Evolutionary conservation across 2,797 vertebrate genomes (phyloP), one percentile per base, ranked within the genome.

Genomic region (Gila robusta): DNA sequence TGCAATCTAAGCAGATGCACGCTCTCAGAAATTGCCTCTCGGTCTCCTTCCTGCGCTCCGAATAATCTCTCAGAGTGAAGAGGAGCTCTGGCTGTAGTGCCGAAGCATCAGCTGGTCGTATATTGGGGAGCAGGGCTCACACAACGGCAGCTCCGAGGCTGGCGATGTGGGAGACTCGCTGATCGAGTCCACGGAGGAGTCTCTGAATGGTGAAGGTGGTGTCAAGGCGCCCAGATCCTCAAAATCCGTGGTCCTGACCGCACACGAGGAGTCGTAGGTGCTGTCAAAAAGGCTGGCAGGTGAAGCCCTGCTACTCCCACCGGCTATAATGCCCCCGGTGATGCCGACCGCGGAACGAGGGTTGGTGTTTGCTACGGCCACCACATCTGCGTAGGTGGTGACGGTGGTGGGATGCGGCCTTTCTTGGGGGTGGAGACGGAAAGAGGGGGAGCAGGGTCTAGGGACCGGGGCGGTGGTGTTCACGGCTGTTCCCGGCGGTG

Each of bases 51-150:
- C 32, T 44, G 74, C 35, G 32, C 59, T 82, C 41, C 72, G 17
- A 41, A 80, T 69, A 28, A 26, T 62, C 78, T 69, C 66, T 86
- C 78, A 78, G 77, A 99, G 95, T 2, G 98, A 99, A 86, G 98
- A 99, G 81, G 98, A 99, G 94, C 98, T 99, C 94, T 99, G 98
- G 90, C 97, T 96, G 93, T 98, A 99, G 94, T 99, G 98, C 94
- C 96, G 96, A 92, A 98, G 96, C 92, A 99, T 94, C 82, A 99
- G 96, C 1, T 96, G 96, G 94, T 99, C 97, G 0, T 98, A 99
- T 87, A 98, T 96, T 47, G 96, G 96, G 23, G 96, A 96, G 12
- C 95, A 96, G 0, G 96, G 96, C 86, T 96, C 95, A 84, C 96
- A 96, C 73, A 96, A 93, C 74, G 94, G 97, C 0, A 96, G 97